Evolutionary conservation across 2,113 vertebrate genomes (phyloP), one percentile per base, ranked within the genome.

Genomic region (Hippoglossus stenolepis): DNA sequence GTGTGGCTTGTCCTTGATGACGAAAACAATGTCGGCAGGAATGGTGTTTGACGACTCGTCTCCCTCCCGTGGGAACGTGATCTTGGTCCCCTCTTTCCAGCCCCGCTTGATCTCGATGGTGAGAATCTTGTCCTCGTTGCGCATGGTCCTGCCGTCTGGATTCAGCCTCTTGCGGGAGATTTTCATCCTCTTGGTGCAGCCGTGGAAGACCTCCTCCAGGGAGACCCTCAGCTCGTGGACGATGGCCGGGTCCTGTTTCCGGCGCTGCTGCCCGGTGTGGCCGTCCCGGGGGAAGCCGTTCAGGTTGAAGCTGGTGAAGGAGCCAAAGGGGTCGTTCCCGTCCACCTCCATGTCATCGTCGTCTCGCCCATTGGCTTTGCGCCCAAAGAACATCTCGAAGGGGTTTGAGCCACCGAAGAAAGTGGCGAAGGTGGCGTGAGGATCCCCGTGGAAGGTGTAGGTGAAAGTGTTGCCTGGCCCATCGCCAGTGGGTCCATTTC

Each of bases 41-140:
- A 99, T 99, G 76, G 96, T 96, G 83, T 88, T 95, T 26, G 95
- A 94, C 6, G 96, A 96, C 94, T 99, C 98, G 82, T 99, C 98
- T 0, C 98, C 97, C 92, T 99, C 97, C 54, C 96, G 95, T 0
- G 98, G 98, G 87, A 99, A 99, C 24, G 98, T 99, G 91, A 99
- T 99, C 94, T 99, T 99, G 86, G 98, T 99, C 70, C 98, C 98
- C 89, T 99, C 98, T 81, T 99, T 99, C 98, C 98, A 99, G 0
- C 98, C 98, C 68, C 95, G 95, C 89, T 98, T 98, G 85, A 99
- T 99, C 91, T 99, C 97, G 23, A 99, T 99, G 15, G 96, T 96
- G 73, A 99, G 96, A 78, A 99, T 99, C 94, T 99, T 99, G 90
- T 99, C 98, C 92, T 99, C 98, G 3, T 92, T 93, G 89, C 97